Evolutionary conservation across 2,797 vertebrate genomes (phyloP).

Genomic region (Rhinella marina): DNA sequence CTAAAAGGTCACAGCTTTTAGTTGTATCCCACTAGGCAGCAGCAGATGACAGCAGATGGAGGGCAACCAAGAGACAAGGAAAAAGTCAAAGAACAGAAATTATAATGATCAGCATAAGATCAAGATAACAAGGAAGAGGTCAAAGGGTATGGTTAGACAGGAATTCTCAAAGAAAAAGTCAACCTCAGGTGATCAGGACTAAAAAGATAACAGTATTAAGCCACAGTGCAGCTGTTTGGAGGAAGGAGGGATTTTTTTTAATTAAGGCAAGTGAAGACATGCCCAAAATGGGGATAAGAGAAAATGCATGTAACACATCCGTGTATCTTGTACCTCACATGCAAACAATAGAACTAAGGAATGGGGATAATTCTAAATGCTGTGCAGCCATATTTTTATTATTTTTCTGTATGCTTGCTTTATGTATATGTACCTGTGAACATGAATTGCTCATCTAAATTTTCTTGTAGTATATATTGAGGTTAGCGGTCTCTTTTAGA

Average conservation of each 20-base stretch:
- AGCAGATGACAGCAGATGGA: slow-evolving; percentile 3
- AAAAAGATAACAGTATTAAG: background rate
- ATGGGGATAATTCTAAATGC: no score
- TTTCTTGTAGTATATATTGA: no score
- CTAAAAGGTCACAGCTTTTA: slow-evolving; percentile 13
- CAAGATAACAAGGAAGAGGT: background rate
- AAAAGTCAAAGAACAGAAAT: background rate
- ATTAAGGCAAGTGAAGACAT: background rate
- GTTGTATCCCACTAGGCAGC: background rate
- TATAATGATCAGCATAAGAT: background rate
- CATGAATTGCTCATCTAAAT: no score
- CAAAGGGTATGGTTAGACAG: background rate
- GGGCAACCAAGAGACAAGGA: background rate
- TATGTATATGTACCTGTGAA: no score
- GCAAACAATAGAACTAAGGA: no score
- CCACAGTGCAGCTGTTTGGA: background rate
- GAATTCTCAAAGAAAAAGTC: slow-evolving; percentile 1
- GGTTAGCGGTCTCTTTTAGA: no score
- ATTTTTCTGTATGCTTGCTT: no score
- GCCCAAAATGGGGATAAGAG: background rate
- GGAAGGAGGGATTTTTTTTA: background rate
- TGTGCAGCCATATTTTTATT: no score
- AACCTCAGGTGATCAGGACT: background rate
- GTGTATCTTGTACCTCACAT: background rate
- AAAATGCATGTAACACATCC: background rate